Evolutionary conservation across 2,888 invertebrate species (phyloP).

Genomic region (Pachycephus smyrnensis): DNA sequence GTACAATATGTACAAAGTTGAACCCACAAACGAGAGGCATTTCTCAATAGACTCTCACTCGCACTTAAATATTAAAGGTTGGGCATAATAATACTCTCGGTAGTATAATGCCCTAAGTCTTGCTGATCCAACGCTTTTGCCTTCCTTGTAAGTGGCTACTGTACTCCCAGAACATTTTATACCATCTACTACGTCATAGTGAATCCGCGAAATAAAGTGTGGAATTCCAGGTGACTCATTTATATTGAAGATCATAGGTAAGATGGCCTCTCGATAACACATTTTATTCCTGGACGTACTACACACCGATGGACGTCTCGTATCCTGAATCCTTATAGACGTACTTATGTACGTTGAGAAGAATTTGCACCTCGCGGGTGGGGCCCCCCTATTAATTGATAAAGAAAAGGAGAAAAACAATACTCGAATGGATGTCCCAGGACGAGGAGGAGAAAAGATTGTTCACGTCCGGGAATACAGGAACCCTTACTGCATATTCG

Average conservation of each 20-base stretch:
- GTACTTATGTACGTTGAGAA: not conserved
- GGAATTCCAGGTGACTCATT: not conserved
- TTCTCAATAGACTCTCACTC: constrained; percentile 62
- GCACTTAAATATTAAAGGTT: constrained; percentile 67
- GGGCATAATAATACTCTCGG: constrained; percentile 67
- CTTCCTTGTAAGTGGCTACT: constrained; percentile 59
- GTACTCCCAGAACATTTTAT: constrained; percentile 51
- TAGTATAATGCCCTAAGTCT: constrained; percentile 68
- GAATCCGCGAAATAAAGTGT: not conserved
- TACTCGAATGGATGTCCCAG: too few relatives aligned
- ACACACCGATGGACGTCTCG: not conserved
- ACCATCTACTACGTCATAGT: not conserved
- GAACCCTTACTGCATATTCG: constrained; percentile 55
- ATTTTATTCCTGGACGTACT: not conserved
- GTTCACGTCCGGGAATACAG: constrained; percentile 53
- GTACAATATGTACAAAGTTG: constrained; percentile 64
- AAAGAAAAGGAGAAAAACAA: not conserved
- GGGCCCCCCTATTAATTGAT: not conserved
- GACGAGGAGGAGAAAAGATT: not conserved
- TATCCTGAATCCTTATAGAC: not conserved
- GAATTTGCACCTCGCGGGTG: not conserved
- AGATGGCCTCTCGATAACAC: not conserved
- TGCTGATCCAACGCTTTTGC: constrained; percentile 65
- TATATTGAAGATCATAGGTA: not conserved
- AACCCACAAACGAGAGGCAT: constrained; percentile 66